Evolutionary conservation across 2,888 invertebrate species (phyloP).

Genomic region (Polyommatus iphigenia): DNA sequence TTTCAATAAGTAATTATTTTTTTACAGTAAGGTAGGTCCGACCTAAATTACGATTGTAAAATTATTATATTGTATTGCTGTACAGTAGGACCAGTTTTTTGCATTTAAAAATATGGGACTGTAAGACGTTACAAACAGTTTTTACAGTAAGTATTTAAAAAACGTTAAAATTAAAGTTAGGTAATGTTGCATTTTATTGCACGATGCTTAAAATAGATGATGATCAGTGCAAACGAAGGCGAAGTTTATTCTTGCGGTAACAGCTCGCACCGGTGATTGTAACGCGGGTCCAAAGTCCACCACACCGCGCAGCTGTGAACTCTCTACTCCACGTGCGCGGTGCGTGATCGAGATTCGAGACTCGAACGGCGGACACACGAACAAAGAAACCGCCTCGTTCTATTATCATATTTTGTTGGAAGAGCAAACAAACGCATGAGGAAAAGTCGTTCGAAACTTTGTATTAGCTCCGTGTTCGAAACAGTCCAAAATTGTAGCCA

Average conservation of each 20-base stretch:
- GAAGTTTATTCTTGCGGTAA: slow-evolving; percentile 57
- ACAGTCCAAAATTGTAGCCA: neutral
- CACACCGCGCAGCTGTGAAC: slow-evolving; percentile 65
- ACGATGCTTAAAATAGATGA: slow-evolving; percentile 31
- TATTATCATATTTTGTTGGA: neutral
- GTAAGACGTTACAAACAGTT: neutral
- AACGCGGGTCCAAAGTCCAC: slow-evolving; percentile 72
- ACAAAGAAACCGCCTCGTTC: slow-evolving; percentile 22
- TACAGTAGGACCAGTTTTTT: too few relatives aligned
- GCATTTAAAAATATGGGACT: neutral
- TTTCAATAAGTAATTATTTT: too few relatives aligned
- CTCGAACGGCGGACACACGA: slow-evolving; percentile 30
- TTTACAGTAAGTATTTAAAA: neutral
- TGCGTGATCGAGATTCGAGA: slow-evolving; percentile 56
- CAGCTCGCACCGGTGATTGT: slow-evolving; percentile 68
- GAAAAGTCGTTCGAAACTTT: neutral
- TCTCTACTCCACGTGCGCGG: slow-evolving; percentile 61
- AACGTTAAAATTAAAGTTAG: neutral
- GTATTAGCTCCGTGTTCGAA: neutral
- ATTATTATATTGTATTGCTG: too few relatives aligned
- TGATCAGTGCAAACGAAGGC: slow-evolving; percentile 46
- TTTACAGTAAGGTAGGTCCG: neutral
- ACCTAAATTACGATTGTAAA: neutral
- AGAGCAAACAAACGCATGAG: neutral
- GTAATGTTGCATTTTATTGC: slow-evolving; percentile 17